Evolutionary conservation across 2,113 vertebrate species (phyloP), one percentile per base, ranked within the genome.

Genomic region (Melanotaenia duboulayi): DNA sequence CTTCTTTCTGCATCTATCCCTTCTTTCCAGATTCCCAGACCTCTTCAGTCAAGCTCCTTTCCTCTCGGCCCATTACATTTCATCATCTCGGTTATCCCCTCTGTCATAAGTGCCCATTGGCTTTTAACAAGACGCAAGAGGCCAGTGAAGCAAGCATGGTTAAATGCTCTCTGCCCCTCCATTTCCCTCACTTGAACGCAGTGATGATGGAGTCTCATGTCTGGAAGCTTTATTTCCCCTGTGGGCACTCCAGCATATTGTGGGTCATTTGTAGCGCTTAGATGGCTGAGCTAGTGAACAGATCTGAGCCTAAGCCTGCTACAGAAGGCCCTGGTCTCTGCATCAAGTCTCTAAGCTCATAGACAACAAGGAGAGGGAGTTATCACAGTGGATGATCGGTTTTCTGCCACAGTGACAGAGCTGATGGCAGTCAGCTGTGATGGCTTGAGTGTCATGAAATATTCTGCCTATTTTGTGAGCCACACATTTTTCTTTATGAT

Each of bases 191-290:
- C 88, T 86, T 46, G 83, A 88, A 72, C 40, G 51, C 71, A 63
- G 72, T 70, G 73, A 85, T 90, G 91, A 88, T 91, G 84, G 90
- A 93, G 88, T 87, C 87, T 85, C 76, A 74, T 91, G 90, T 92
- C 91, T 92, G 80, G 83, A 87, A 89, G 88, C 87, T 81, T 91
- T 92, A 92, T 93, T 93, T 93, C 90, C 91, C 92, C 77, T 63
- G 89, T 88, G 93, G 88, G 28, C 86, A 84, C 83, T 85, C 87
- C 22, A 87, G 87, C 84, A 90, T 91, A 92, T 90, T 90, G 91
- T 82, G 85, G 90, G 81, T 92, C 89, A 91, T 92, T 90, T 93
- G 89, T 92, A 91, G 85, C 69, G 83, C 84, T 91, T 88, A 91
- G 76, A 87, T 80, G 75, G 77, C 89, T 85, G 88, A 91, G 82